Evolutionary conservation across 2,888 invertebrate genomes (phyloP).

Genomic region (Drosophila niveifrons): DNA sequence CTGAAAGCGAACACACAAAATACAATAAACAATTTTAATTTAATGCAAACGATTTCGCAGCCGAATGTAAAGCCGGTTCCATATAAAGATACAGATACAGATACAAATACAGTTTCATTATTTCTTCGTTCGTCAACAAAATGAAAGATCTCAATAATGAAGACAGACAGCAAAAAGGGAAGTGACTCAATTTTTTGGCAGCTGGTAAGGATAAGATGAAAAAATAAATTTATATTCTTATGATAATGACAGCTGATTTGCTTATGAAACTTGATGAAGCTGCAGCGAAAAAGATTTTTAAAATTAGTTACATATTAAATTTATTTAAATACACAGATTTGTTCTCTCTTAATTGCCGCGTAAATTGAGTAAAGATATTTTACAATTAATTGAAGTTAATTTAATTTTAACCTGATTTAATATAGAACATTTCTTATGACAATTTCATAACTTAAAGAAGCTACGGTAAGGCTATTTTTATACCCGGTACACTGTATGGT

Average conservation of each 20-base stretch:
- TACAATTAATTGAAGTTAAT: too few relatives aligned
- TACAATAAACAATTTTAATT: conserved; percentile 68
- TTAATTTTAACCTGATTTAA: too few relatives aligned
- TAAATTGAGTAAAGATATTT: too few relatives aligned
- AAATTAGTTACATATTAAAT: too few relatives aligned
- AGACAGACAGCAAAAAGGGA: background rate
- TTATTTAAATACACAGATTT: too few relatives aligned
- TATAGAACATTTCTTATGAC: too few relatives aligned
- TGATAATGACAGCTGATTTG: background rate
- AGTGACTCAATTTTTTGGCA: background rate
- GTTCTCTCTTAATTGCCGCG: too few relatives aligned
- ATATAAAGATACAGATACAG: conserved; percentile 5
- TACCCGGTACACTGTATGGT: too few relatives aligned
- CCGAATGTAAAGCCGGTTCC: conserved; percentile 50
- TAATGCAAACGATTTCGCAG: conserved; percentile 53
- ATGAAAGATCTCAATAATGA: conserved; percentile 16
- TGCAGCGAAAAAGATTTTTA: too few relatives aligned
- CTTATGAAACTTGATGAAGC: too few relatives aligned
- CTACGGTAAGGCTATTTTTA: too few relatives aligned
- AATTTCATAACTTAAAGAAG: too few relatives aligned
- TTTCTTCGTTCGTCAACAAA: conserved; percentile 5
- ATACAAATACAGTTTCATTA: background rate
- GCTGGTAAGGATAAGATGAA: background rate
- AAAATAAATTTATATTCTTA: background rate
- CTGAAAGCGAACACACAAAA: conserved; percentile 33